Base-by-base conservation (phyloP, 2,888 invertebrate genomes). In the Polymixis flavicincta region DNA sequence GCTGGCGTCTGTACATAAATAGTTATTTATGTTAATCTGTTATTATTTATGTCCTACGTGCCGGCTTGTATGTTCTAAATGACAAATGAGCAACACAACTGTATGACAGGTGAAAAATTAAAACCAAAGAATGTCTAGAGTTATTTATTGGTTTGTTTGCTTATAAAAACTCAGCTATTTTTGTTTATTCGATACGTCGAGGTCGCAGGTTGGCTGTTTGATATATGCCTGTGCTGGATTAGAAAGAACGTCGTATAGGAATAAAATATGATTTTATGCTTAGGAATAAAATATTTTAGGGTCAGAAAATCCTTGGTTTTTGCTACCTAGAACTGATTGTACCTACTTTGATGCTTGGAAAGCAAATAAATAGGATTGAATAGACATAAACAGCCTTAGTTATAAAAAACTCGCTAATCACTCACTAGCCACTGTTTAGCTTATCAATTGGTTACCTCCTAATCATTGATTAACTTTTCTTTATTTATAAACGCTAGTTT, bases 111-210 rank as follows among this genome's bases (percentile, higher is more conserved):
- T 65, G 17, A 72, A 22, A 60, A 14, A 60, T 50, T 28, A n/a
- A 65, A 72, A 32, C 9, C 42, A 22, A n/a, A 17, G 61, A 59
- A 67, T 67, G 6, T 75, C 67, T 75, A 50, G n/a, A 25, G 32
- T 50, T 63, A 50, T 71, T 77, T 63, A 55, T 76, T 76, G 78
- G 9, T 42, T 65, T 50, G 32, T 71, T 42, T 64, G 7, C 60
- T 32, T 60, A 52, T 32, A 9, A 75, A 42, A 67, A 59, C 25
- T 77, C 25, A 13, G 57, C 4, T 3, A 5, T 37, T 78, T 61
- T 60, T 28, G 6, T 77, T 42, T 17, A 32, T 77, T 52, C 11
- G 19, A 71, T 50, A 55, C 9, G 50, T 17, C 1, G 37, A 71
- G 54, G 42, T 55, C 48, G 25, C 6, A 32, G 22, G 7, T 50